Conservation (phyloP, 2,888 invertebrate species). For the Calephelis perditalis region DNA sequence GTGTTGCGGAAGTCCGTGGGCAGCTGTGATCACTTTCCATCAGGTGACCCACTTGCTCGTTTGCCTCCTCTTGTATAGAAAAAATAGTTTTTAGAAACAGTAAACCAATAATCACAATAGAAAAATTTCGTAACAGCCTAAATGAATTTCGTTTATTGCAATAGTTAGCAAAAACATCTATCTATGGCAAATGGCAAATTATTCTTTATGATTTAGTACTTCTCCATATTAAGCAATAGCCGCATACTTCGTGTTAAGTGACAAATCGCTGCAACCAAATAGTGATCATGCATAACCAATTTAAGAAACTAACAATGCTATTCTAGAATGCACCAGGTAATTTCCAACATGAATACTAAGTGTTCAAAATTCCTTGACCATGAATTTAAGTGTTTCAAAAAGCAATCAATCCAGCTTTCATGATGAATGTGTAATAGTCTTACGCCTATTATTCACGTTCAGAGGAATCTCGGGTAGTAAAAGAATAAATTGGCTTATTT, state of each 20-base stretch:
- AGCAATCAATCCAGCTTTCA: background rate
- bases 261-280: constrained; percentile 3
- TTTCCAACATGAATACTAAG: constrained; percentile 4
- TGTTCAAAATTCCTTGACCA: background rate
- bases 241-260: background rate
- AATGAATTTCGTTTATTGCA: no score
- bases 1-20: no score
- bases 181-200: no score
- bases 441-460: background rate
- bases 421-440: background rate
- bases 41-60: no score
- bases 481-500: constrained; percentile 10
- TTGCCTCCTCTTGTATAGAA: no score
- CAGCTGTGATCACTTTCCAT: no score
- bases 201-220: background rate
- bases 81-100: no score
- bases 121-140: no score
- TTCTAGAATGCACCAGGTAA: background rate
- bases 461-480: background rate
- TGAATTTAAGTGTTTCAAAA: background rate
- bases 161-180: no score
- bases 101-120: no score
- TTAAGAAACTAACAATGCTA: background rate
- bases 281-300: background rate
- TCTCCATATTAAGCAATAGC: background rate